Percentiles rank a stretch among this genome's conserved stretches.
Conservation (phyloP, 2,113 vertebrate species). For the Gymnorhina tibicen region DNA sequence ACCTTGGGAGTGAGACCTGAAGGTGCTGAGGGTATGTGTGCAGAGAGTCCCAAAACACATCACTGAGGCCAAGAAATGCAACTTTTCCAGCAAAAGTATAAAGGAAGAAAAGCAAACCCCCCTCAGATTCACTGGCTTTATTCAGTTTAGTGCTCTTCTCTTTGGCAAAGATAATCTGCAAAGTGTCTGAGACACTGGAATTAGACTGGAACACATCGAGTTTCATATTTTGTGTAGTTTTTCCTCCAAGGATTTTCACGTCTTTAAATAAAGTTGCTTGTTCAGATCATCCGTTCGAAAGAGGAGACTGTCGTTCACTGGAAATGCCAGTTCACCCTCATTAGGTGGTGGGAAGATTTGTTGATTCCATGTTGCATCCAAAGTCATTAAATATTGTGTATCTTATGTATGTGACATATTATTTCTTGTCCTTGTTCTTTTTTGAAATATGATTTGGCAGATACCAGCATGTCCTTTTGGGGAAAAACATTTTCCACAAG, state of each 20-base stretch:
- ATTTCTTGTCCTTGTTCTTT: background rate
- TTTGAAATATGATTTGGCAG: background rate
- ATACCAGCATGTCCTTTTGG: fast-evolving
- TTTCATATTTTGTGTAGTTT: background rate
- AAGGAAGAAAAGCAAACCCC: fast-evolving
- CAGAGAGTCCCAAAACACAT: background rate
- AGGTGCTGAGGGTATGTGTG: background rate
- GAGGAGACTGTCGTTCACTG: background rate
- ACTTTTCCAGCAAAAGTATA: background rate
- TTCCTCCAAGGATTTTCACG: background rate
- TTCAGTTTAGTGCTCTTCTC: background rate
- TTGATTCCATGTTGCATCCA: fast-evolving
- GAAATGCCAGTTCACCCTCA: fast-evolving
- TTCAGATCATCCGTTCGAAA: background rate
- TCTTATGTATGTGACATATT: background rate
- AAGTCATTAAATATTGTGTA: background rate
- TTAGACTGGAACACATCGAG: background rate
- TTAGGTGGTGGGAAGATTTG: background rate
- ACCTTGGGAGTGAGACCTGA: background rate
- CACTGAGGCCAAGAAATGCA: background rate
- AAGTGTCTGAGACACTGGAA: background rate
- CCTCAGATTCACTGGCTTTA: background rate
- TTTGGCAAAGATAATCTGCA: background rate
- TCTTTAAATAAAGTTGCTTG: background rate
- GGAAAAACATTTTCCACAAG: background rate